Conservation (phyloP, 2,888 invertebrate species). For the Eueremaeus valkanovi region DNA sequence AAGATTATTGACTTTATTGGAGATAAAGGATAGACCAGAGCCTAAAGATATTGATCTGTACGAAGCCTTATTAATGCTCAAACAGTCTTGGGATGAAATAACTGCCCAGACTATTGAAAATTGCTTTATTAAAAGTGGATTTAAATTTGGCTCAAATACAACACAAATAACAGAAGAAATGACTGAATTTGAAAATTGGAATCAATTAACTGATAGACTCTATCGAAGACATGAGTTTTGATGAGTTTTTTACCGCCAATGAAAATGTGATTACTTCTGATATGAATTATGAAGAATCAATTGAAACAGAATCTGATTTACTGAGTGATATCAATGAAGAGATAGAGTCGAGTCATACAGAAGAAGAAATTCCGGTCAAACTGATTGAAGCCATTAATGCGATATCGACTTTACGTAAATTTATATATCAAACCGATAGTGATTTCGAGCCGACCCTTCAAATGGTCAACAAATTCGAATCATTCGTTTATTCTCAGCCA, state of each 20-base stretch:
- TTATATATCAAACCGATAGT: no score
- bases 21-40: background rate
- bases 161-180: background rate
- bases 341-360: background rate
- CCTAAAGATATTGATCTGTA: background rate
- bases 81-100: constrained; percentile 2
- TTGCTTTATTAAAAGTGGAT: background rate
- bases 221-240: background rate
- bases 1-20: background rate
- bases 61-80: background rate
- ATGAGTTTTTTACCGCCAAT: background rate
- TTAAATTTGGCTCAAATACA: background rate
- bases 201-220: background rate
- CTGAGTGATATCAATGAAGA: background rate
- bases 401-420: no score
- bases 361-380: no score
- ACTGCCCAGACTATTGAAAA: background rate
- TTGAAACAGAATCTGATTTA: background rate
- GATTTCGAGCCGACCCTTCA: no score
- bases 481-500: no score
- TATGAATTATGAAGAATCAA: background rate
- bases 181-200: background rate
- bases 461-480: no score
- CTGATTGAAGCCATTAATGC: no score
- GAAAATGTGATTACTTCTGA: background rate